These are phyloP conservation scores for Stenchaetothrips biformis DNA, from an alignment of 2,888 invertebrate species.

Conservation along the genomic window DNA sequence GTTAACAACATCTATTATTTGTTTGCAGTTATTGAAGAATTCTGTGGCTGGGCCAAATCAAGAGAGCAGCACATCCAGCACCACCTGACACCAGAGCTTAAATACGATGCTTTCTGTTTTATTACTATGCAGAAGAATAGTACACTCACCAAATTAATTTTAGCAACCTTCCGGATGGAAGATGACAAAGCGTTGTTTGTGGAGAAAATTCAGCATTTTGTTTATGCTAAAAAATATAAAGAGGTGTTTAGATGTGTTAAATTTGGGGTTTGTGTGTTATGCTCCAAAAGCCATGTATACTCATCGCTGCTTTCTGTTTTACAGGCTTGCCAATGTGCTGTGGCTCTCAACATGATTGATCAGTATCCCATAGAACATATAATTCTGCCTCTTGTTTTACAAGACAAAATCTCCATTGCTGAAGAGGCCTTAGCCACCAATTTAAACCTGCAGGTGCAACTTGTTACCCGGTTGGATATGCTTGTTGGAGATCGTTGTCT, in stretches of 20 bases:
- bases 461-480: conserved; percentile 67
- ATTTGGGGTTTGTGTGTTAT: background rate
- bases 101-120: conserved; percentile 67
- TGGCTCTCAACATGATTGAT: conserved; percentile 61
- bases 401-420: conserved; percentile 70
- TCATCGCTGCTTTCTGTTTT: conserved; percentile 48
- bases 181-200: conserved; percentile 59
- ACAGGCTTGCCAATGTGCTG: conserved; percentile 64
- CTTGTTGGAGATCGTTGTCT: conserved; percentile 58
- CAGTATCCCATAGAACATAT: conserved; percentile 65
- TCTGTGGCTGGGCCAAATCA: conserved; percentile 43
- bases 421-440: conserved; percentile 69
- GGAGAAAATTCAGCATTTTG: conserved; percentile 56
- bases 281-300: conserved; percentile 54
- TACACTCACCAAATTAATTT: conserved; percentile 58
- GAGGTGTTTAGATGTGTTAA: conserved; percentile 47
- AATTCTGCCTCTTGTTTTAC: conserved; percentile 71
- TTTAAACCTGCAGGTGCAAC: conserved; percentile 55
- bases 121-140: conserved; percentile 63
- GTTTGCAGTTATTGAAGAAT: conserved; percentile 46
- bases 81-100: conserved; percentile 53
- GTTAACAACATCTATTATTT: conserved; percentile 30
- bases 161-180: conserved; percentile 59
- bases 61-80: conserved; percentile 47
- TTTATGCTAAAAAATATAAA: conserved; percentile 59